Evolutionary conservation across 23 tunicate species (phyloP), one percentile per base, ranked within the genome.

Genomic region (Halocynthia roretzi): DNA sequence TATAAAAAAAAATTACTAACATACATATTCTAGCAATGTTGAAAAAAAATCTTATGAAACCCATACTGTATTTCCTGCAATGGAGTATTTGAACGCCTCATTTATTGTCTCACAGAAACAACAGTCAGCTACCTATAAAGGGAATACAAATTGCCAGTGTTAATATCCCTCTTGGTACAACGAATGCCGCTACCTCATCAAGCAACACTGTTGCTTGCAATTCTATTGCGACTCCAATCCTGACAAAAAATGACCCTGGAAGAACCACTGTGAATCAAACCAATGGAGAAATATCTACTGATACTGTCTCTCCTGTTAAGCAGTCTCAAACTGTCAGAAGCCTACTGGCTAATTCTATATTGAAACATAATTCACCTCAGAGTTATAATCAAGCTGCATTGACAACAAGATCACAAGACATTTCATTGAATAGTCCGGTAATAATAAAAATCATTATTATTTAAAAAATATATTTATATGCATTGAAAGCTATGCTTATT

Each of bases 61-160:
- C 17, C n/a, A 58, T 58, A 0, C 63, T 4, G 4, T 0, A 58
- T 14, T 14, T 58, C 15, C 63, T n/a, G 63, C 63, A 14, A 14
- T 58, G 63, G 17, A 14, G 5, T 14, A n/a, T 58, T 58, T 58
- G 63, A 58, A 58, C 63, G 17, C 63, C 63, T 58, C 71, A 14
- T 67, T 11, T 5, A 15, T 11, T 48, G 20, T 67, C 21, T 17
- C 15, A 67, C 71, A 67, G 21, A 31, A 67, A 67, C 48, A n/a
- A 50, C 52, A 77, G 69, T 60, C 84, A 66, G 48, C 70, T 77
- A 31, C 87, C 87, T 10, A 78, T 83, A 48, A 83, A 83, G 21
- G 88, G 95, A 20, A 73, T 88, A 56, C 95, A 83, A 71, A 88
- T 88, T 56, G 95, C 95, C 21, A 83, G 95, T 73, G 95, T 88